phyloP scores from a whole-genome alignment of 2,113 vertebrate species.

The Peromyscus leucopus region DNA sequence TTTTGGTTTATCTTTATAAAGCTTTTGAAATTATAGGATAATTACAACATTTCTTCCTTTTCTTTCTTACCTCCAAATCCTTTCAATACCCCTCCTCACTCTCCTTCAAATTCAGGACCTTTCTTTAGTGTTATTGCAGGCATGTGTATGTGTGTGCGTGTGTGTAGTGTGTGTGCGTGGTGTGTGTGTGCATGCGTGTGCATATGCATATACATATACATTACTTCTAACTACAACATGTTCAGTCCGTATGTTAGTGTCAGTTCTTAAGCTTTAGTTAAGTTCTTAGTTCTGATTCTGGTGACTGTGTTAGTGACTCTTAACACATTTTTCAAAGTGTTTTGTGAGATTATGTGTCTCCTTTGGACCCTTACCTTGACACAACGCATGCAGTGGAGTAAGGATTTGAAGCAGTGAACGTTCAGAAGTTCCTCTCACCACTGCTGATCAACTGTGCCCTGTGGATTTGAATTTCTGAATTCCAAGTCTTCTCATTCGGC shows the following conservation, averaged over 20 bases:
- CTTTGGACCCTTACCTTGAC: background rate
- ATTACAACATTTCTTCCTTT: background rate
- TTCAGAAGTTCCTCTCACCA: background rate
- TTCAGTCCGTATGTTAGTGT: background rate
- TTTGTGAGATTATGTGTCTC: background rate
- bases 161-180: background rate
- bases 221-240: background rate
- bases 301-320: background rate
- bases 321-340: background rate
- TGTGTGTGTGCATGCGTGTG: no score
- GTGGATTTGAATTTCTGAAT: background rate
- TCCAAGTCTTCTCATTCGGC: background rate
- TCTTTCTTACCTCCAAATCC: background rate
- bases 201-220: no score
- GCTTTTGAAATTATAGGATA: background rate
- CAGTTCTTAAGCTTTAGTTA: background rate
- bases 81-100: background rate
- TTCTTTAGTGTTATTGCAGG: background rate
- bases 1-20: background rate
- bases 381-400: background rate
- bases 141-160: background rate
- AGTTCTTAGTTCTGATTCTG: background rate
- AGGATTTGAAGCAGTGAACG: background rate
- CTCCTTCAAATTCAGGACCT: background rate
- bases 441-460: background rate